Evolutionary conservation across 2,888 invertebrate species (phyloP).

Genomic region (Drosophila paucipuncta): DNA sequence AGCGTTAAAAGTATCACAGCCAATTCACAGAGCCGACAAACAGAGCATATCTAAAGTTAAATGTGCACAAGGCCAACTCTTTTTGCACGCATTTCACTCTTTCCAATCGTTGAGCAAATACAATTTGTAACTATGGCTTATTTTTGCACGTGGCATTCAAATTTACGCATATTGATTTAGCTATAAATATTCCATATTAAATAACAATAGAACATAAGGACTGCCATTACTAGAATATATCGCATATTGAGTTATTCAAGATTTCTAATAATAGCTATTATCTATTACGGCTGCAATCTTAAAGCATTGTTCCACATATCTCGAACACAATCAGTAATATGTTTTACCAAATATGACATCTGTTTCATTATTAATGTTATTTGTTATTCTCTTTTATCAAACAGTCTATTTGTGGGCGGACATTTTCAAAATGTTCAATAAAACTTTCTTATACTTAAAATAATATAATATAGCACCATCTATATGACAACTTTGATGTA

Average conservation of each 20-base stretch:
- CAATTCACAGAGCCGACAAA: constrained; percentile 45
- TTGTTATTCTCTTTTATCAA: neutral
- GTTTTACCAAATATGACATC: neutral
- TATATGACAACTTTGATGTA: neutral
- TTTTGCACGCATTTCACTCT: constrained; percentile 12
- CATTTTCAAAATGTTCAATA: neutral
- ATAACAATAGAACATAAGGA: neutral
- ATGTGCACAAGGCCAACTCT: constrained; percentile 45
- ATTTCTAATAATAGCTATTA: neutral
- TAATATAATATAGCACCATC: neutral
- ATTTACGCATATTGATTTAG: constrained; percentile 31
- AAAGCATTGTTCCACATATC: neutral
- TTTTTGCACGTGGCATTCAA: constrained; percentile 3
- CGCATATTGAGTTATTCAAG: neutral
- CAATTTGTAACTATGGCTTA: neutral
- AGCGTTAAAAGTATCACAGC: constrained; percentile 39
- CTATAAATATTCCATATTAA: neutral
- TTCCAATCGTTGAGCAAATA: neutral
- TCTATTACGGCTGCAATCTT: neutral
- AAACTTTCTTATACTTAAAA: neutral
- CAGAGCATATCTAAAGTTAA: constrained; percentile 1
- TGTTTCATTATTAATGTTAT: neutral
- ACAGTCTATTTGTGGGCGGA: neutral
- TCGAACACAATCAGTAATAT: neutral
- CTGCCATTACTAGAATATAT: neutral